These are phyloP conservation scores for Drosophila jambulina DNA, from an alignment of 1,140 invertebrate genomes.

Conservation along the genomic window DNA sequence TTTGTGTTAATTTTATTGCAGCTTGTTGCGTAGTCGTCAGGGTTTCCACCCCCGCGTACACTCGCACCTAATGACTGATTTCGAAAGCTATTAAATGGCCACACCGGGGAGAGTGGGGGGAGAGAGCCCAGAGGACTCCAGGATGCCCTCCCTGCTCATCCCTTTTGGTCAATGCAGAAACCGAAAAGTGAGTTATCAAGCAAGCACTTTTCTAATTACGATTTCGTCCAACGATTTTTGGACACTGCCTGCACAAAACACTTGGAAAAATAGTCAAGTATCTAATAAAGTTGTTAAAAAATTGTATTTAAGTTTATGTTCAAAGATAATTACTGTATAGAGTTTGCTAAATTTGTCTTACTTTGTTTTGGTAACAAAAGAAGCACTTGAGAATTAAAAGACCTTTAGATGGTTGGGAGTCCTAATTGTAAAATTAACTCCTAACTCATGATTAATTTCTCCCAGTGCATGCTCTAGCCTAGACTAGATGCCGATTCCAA, in stretches of 20 bases:
- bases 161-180: slow-evolving; percentile 21
- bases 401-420: too few relatives aligned
- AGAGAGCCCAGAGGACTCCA: slow-evolving; percentile 3
- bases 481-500: slow-evolving; percentile 22
- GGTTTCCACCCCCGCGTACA: slow-evolving; percentile 10
- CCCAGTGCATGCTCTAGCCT: not conserved
- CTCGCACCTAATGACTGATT: slow-evolving; percentile 61
- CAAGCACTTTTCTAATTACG: slow-evolving; percentile 81
- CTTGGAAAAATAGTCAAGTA: slow-evolving; percentile 4
- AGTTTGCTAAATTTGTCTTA: not conserved
- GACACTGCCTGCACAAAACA: not conserved
- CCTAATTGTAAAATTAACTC: too few relatives aligned
- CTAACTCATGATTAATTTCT: not conserved
- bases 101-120: not conserved
- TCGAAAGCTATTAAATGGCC: slow-evolving; percentile 60
- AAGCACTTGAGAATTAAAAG: not conserved
- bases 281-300: not conserved
- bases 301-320: not conserved
- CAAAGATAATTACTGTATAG: not conserved
- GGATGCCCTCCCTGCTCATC: not conserved
- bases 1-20: slow-evolving; percentile 61
- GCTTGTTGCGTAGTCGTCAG: slow-evolving; percentile 20
- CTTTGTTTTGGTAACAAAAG: not conserved
- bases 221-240: slow-evolving; percentile 49
- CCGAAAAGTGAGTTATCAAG: slow-evolving; percentile 75